phyloP scores from a whole-genome alignment of 2,113 vertebrate genomes.

The Spermophilus dauricus region DNA sequence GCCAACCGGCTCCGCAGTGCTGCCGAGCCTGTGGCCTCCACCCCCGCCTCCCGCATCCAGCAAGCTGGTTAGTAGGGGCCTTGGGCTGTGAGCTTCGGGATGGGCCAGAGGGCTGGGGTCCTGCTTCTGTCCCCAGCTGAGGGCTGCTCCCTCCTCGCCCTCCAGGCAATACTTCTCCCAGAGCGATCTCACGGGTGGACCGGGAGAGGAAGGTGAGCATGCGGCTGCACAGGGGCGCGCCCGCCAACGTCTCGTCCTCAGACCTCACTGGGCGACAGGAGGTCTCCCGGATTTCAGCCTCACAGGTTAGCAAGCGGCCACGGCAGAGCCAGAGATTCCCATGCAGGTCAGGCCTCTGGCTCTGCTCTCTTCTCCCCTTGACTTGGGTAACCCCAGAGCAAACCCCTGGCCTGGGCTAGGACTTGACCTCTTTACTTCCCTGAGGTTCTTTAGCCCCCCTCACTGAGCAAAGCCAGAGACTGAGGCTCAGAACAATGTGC shows the following conservation, averaged over 20 bases:
- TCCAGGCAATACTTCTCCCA: slow-evolving; percentile 96
- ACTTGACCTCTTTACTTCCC: not conserved
- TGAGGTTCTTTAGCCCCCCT: not conserved
- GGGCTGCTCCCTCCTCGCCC: not conserved
- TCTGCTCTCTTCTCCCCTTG: not conserved
- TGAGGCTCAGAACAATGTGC: not conserved
- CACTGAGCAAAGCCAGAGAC: not conserved
- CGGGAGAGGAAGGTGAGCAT: slow-evolving; percentile 98
- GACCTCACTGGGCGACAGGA: slow-evolving; percentile 96
- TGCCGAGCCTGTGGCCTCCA: slow-evolving; percentile 95
- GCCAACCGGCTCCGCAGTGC: slow-evolving; percentile 95
- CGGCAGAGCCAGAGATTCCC: accelerated
- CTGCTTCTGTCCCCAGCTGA: not conserved
- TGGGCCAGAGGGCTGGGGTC: accelerated
- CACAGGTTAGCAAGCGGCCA: slow-evolving; percentile 90
- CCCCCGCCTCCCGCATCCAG: slow-evolving; percentile 95
- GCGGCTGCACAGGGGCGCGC: slow-evolving; percentile 96
- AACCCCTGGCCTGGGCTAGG: not conserved
- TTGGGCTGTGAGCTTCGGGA: not conserved
- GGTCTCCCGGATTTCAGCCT: slow-evolving; percentile 95
- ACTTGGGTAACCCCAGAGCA: not conserved
- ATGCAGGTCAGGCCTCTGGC: not conserved
- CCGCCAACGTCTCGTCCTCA: slow-evolving; percentile 97
- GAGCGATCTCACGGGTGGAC: slow-evolving; percentile 97
- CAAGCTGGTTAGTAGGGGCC: slow-evolving; percentile 93